Percentiles rank a stretch among this genome's conserved stretches.
Evolutionary conservation across 2,888 invertebrate species (phyloP).

Genomic region (Yponomeuta malinellus): DNA sequence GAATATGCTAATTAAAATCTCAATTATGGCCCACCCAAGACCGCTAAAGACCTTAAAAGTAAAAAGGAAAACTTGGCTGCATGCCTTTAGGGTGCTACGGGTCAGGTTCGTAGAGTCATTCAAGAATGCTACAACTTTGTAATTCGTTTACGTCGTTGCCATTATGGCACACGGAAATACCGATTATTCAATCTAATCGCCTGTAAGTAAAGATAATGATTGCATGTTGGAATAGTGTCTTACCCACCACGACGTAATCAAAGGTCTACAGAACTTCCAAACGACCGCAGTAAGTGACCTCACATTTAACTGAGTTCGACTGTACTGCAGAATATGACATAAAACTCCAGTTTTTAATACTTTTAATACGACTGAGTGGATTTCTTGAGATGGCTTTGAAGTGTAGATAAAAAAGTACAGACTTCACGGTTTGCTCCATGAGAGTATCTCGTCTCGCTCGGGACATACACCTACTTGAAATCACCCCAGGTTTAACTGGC

Average conservation of each 20-base stretch:
- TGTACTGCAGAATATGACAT: not conserved
- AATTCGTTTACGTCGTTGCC: not conserved
- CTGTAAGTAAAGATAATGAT: not conserved
- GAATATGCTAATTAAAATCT: constrained; percentile 1
- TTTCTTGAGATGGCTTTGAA: constrained; percentile 5
- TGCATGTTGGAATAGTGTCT: constrained; percentile 3
- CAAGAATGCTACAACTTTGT: not conserved
- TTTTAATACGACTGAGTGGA: not conserved
- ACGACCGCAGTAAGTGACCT: not conserved
- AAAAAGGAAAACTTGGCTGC: not conserved
- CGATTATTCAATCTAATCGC: constrained; percentile 1
- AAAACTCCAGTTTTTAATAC: not conserved
- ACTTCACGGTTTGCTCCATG: constrained; percentile 13
- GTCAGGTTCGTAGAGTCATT: not conserved
- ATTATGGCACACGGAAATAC: not conserved
- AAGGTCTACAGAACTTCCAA: constrained; percentile 1
- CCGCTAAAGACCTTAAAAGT: not conserved
- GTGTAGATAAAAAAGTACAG: constrained; percentile 13
- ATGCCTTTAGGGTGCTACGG: not conserved
- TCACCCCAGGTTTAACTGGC: not conserved
- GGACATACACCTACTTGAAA: not conserved
- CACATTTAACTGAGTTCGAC: not conserved
- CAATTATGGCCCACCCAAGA: not conserved
- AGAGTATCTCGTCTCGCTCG: constrained; percentile 32
- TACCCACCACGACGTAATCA: not conserved